Base-by-base conservation (phyloP, 2,888 invertebrate genomes). In the Carcina quercana region DNA sequence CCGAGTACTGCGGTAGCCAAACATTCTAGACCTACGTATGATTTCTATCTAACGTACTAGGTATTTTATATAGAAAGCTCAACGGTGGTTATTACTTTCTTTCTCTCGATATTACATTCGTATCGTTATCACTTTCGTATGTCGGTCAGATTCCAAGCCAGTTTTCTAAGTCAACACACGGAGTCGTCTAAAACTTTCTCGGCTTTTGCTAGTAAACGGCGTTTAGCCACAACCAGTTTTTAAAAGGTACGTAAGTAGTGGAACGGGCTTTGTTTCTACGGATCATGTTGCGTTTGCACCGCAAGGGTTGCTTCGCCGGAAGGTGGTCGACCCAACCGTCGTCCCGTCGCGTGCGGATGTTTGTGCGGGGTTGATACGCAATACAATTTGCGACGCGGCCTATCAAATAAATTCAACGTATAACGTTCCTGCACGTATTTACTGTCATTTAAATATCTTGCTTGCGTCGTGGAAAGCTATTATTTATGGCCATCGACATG, bases 171-270 rank as follows among this genome's bases (percentile, higher is more conserved):
- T 30, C 31, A 20, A 30, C n/a, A 10, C 28, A 53, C 52, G 31
- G 25, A 29, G 53, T 50, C 51, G 45, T 52, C 47, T 51, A 45
- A 48, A 69, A 69, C 69, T 73, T 73, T 72, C 70, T 63, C 69
- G 56, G 48, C 53, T 50, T 55, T 50, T 59, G 50, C 58, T 52
- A 50, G 62, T 59, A 63, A 61, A 58, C 59, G 57, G 47, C 45
- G 62, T 59, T 59, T 57, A 58, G 47, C 58, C 51, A 58, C 55
- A 66, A 67, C 71, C 59, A 54, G 68, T 71, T 68, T 61, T 63
- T 57, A 50, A 47, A 36, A 32, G 29, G 21, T 10, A 35, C 28
- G 38, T 31, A 39, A 33, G n/a, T 5, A 6, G n/a, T 24, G 10
- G 22, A 6, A 30, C 34, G 40, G 45, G 50, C 59, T 55, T 59